Conservation (phyloP, 2,797 vertebrate species). For the Anguilla anguilla region DNA sequence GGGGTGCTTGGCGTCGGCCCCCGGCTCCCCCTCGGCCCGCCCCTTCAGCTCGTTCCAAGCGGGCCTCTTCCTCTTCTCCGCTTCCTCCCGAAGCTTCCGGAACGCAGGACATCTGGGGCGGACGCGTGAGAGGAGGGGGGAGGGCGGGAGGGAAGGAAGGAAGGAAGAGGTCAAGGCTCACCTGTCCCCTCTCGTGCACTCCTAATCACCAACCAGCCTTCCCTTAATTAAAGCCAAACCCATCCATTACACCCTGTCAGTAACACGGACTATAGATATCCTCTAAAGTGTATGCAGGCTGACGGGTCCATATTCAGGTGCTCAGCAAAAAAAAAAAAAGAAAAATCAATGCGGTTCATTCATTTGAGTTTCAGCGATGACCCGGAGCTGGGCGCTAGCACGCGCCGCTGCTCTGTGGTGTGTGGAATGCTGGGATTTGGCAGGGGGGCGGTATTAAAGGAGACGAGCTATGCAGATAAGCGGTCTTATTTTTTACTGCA, state of each 20-base stretch:
- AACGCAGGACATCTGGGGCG: slow-evolving; percentile 82
- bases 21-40: slow-evolving; percentile 69
- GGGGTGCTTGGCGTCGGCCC: slow-evolving; percentile 64
- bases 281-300: slow-evolving; percentile 20
- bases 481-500: slow-evolving; percentile 55
- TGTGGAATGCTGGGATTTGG: slow-evolving; percentile 12
- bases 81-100: slow-evolving; percentile 79
- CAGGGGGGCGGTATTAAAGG: slow-evolving; percentile 20
- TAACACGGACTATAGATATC: slow-evolving; percentile 40
- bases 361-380: slow-evolving; percentile 23
- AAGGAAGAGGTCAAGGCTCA: neutral
- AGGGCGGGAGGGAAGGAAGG: slow-evolving; percentile 21
- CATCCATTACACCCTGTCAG: slow-evolving; percentile 43
- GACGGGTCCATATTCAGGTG: slow-evolving; percentile 19
- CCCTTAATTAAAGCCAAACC: slow-evolving; percentile 45
- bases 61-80: slow-evolving; percentile 78
- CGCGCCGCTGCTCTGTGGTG: slow-evolving; percentile 24
- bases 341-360: slow-evolving; percentile 30
- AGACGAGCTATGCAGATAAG: slow-evolving; percentile 55
- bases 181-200: neutral
- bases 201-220: slow-evolving; percentile 37
- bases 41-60: slow-evolving; percentile 76
- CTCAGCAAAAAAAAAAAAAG: slow-evolving; percentile 27
- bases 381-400: neutral
- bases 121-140: neutral